A percentile compares a stretch with the other conserved stretches of the same genome.
Conservation (phyloP, 1,140 invertebrate genomes). For the Archivesica marissinica region DNA sequence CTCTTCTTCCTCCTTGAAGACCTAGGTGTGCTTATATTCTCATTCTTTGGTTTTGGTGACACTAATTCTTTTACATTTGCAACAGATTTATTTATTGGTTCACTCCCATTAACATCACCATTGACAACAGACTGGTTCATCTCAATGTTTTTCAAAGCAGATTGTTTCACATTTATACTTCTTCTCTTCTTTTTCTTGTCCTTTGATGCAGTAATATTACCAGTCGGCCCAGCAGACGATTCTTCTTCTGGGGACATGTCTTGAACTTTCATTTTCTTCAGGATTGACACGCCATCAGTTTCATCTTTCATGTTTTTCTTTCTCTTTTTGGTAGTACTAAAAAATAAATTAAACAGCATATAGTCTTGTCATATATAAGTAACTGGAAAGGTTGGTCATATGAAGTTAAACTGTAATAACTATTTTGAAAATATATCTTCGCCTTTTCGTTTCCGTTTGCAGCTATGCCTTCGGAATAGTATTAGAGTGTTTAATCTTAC, state of each 20-base stretch:
- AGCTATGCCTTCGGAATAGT: neutral
- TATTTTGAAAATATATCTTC: neutral
- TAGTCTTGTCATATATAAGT: neutral
- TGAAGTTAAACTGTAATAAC: neutral
- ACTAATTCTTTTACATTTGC: neutral
- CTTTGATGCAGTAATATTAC: neutral
- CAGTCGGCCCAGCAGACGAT: neutral
- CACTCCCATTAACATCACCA: neutral
- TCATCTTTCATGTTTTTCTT: neutral
- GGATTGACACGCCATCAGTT: neutral
- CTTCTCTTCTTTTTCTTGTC: neutral
- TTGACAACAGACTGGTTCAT: neutral
- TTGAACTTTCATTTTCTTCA: neutral
- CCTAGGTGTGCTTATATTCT: neutral
- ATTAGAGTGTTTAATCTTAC: too few species aligned
- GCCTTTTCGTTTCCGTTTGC: neutral
- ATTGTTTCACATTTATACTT: neutral
- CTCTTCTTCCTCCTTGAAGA: conserved; percentile 1
- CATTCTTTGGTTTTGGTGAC: neutral
- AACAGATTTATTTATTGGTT: neutral
- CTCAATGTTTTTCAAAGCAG: neutral
- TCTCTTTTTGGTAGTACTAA: conserved; percentile 3
- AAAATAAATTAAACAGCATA: neutral
- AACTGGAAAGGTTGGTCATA: too few species aligned
- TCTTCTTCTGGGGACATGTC: neutral